Evolutionary conservation across 1,140 invertebrate species (phyloP).

Genomic region (Penaeus japonicus): DNA sequence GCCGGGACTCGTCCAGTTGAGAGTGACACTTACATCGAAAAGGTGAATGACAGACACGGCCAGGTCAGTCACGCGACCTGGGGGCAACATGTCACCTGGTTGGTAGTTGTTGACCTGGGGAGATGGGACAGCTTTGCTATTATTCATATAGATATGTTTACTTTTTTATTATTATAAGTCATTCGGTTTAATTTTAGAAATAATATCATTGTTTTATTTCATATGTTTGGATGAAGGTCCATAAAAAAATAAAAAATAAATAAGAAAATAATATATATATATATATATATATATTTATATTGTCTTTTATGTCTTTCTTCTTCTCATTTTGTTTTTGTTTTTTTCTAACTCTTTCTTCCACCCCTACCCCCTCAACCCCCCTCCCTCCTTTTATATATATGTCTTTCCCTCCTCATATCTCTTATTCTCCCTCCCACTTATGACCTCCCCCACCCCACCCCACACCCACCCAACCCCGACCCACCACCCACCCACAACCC

Average conservation of each 20-base stretch:
- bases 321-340: neutral
- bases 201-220: too few species aligned
- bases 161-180: neutral
- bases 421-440: too few species aligned
- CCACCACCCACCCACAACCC: too few species aligned
- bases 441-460: too few species aligned
- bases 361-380: neutral
- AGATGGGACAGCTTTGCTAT: neutral
- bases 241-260: too few species aligned
- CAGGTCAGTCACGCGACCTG: conserved; percentile 45
- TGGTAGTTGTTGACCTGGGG: conserved; percentile 43
- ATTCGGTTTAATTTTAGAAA: too few species aligned
- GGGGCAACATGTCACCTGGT: conserved; percentile 34
- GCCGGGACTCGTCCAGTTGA: conserved; percentile 58
- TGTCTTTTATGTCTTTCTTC: neutral
- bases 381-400: too few species aligned
- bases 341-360: neutral
- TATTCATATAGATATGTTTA: neutral
- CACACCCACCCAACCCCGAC: too few species aligned
- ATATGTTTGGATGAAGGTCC: too few species aligned
- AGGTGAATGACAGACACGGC: conserved; percentile 14
- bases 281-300: neutral
- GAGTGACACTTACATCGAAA: conserved; percentile 14
- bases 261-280: too few species aligned
- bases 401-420: too few species aligned